These are phyloP conservation scores for Charadrius vociferus DNA, from an alignment of 2,113 vertebrate species.

Conservation along the genomic window DNA sequence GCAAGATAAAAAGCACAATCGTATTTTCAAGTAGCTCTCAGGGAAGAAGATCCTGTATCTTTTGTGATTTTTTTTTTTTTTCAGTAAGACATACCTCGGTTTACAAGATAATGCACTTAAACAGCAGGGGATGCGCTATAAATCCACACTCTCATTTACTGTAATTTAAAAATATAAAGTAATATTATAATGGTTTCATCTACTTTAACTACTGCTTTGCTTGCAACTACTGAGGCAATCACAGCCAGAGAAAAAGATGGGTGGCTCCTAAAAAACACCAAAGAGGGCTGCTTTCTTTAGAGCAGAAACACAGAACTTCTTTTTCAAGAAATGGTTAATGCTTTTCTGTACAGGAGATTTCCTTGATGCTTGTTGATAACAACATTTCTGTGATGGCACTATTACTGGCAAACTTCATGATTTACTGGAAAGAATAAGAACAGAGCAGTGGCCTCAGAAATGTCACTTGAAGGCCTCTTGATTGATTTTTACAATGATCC, in stretches of 20 bases:
- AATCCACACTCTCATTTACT: not conserved
- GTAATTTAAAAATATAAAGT: not conserved
- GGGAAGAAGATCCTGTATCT: not conserved
- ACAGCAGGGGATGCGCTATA: not conserved
- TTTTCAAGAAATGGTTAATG: not conserved
- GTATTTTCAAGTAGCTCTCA: not conserved
- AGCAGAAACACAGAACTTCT: not conserved
- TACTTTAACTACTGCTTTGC: not conserved
- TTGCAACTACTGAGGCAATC: not conserved
- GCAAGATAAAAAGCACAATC: not conserved
- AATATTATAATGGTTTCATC: not conserved
- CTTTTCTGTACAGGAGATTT: not conserved
- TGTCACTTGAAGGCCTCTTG: slow-evolving; percentile 36
- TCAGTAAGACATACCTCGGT: not conserved
- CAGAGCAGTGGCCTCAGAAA: slow-evolving; percentile 35
- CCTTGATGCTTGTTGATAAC: not conserved
- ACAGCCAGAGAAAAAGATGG: not conserved
- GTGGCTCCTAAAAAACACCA: not conserved
- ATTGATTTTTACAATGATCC: not conserved
- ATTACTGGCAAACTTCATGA: not conserved
- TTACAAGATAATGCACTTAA: not conserved
- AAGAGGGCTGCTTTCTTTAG: not conserved
- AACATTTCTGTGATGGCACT: not conserved
- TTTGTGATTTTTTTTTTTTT: not conserved
- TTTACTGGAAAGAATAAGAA: slow-evolving; percentile 24